phyloP scores from a whole-genome alignment of 2,888 invertebrate species.

The Prosopocoilus inquinatus region DNA sequence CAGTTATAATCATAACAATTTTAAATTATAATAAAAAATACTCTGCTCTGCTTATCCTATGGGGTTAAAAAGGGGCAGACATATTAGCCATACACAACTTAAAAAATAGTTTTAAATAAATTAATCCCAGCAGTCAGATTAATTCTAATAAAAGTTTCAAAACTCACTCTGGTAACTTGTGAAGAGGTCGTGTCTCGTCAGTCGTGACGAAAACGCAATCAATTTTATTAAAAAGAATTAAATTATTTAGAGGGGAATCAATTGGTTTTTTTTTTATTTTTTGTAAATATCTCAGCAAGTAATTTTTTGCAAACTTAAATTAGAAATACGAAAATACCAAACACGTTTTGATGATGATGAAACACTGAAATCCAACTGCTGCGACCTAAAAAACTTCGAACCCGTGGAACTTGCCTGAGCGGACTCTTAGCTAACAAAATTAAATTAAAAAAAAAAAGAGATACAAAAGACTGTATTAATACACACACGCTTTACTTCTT shows the following conservation, averaged over 20 bases:
- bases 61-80: slow-evolving; percentile 38
- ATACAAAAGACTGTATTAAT: slow-evolving; percentile 20
- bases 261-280: background rate
- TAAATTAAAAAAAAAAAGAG: slow-evolving; percentile 21
- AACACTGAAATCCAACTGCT: slow-evolving; percentile 6
- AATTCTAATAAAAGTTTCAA: slow-evolving; percentile 3
- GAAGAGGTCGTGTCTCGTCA: no score
- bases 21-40: slow-evolving; percentile 44
- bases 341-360: background rate
- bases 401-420: slow-evolving; percentile 35
- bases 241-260: background rate
- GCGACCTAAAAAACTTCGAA: slow-evolving; percentile 24
- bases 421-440: slow-evolving; percentile 24
- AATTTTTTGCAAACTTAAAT: background rate
- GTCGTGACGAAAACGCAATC: background rate
- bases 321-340: background rate
- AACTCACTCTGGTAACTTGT: background rate
- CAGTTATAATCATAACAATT: slow-evolving; percentile 36
- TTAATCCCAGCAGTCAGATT: slow-evolving; percentile 24
- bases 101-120: slow-evolving; percentile 35
- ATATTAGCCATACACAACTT: slow-evolving; percentile 42
- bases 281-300: background rate
- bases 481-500: slow-evolving; percentile 22
- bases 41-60: slow-evolving; percentile 50
- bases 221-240: background rate